Evolutionary conservation across 2,888 invertebrate genomes (phyloP).

Genomic region (Macaria notata): DNA sequence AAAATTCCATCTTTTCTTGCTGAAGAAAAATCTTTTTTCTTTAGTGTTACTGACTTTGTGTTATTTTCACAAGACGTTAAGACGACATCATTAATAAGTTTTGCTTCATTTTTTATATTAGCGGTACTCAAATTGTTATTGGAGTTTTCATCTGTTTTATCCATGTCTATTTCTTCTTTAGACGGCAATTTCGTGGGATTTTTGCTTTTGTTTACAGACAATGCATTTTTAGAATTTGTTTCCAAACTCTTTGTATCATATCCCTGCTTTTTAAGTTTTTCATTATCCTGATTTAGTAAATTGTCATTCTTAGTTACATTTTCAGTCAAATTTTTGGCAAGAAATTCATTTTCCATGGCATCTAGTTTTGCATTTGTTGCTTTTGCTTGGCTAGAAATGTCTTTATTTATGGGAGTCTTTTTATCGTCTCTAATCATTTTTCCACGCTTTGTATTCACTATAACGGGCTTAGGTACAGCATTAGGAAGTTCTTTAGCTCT

Average conservation of each 20-base stretch:
- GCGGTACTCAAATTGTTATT: too few relatives aligned
- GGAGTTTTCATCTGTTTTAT: too few relatives aligned
- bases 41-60: too few relatives aligned
- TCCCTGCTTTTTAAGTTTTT: conserved; percentile 33
- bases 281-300: conserved; percentile 57
- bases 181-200: too few relatives aligned
- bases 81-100: too few relatives aligned
- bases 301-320: conserved; percentile 64
- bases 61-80: too few relatives aligned
- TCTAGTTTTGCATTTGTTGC: conserved; percentile 60
- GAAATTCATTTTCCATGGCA: conserved; percentile 68
- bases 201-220: too few relatives aligned
- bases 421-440: conserved; percentile 37
- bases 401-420: conserved; percentile 30
- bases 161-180: too few relatives aligned
- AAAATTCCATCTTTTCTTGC: too few relatives aligned
- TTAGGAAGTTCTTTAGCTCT: conserved; percentile 68
- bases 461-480: conserved; percentile 60
- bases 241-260: conserved; percentile 4
- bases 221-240: too few relatives aligned
- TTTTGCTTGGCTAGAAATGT: conserved; percentile 56
- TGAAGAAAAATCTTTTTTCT: too few relatives aligned
- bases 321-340: conserved; percentile 54
- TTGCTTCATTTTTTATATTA: too few relatives aligned
- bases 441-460: conserved; percentile 62